Conservation (phyloP, 1,140 invertebrate species). For the Aplysia californica region DNA sequence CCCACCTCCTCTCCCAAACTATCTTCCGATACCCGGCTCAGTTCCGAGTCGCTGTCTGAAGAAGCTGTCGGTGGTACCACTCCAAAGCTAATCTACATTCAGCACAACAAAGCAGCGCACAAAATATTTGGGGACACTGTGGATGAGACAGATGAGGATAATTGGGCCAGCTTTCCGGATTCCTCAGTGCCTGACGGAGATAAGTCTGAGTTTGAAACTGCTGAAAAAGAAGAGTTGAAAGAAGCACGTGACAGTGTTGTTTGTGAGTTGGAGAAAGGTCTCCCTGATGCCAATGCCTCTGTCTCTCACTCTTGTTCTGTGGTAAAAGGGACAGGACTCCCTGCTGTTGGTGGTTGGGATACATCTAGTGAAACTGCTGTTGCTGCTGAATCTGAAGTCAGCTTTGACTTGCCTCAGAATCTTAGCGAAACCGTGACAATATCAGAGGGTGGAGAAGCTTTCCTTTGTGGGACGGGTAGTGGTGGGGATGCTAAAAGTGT, state of each 20-base stretch:
- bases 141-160: slow-evolving; percentile 24
- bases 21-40: slow-evolving; percentile 31
- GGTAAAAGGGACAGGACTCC: background rate
- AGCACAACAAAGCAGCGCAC: slow-evolving; percentile 10
- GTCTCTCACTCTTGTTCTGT: background rate
- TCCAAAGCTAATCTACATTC: slow-evolving; percentile 23
- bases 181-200: background rate
- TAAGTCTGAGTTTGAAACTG: background rate
- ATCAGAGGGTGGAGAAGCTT: too few relatives aligned
- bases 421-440: too few relatives aligned
- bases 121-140: slow-evolving; percentile 28
- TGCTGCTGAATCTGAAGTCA: too few relatives aligned
- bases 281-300: background rate
- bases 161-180: slow-evolving; percentile 49
- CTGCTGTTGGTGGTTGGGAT: too few relatives aligned
- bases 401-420: too few relatives aligned
- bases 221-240: background rate
- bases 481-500: background rate
- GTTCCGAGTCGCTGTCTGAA: background rate
- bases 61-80: background rate
- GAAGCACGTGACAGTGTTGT: background rate
- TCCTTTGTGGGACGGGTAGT: too few relatives aligned
- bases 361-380: too few relatives aligned
- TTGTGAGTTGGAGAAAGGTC: background rate
- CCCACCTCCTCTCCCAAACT: slow-evolving; percentile 48